Percentiles rank a stretch among this genome's conserved stretches.
Evolutionary conservation across 2,888 invertebrate genomes (phyloP).

Genomic region (Eristalis pertinax): DNA sequence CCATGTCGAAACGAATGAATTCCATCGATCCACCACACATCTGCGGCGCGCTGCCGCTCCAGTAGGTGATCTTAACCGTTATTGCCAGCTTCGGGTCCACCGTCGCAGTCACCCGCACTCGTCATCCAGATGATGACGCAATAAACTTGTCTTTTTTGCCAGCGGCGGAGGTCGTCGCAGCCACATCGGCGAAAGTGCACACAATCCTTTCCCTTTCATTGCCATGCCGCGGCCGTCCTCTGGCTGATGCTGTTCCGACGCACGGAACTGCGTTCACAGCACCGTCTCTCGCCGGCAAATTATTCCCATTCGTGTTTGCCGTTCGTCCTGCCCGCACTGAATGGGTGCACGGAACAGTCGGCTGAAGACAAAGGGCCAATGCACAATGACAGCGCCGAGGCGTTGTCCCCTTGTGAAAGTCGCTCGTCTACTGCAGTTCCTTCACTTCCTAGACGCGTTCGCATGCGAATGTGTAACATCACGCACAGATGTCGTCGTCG

Average conservation of each 20-base stretch:
- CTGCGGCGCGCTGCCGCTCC: constrained; percentile 6
- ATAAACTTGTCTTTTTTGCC: neutral
- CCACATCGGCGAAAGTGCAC: neutral
- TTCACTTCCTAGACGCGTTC: constrained; percentile 54
- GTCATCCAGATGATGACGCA: constrained; percentile 39
- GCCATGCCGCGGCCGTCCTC: constrained; percentile 29
- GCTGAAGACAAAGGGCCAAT: neutral
- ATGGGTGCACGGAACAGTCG: neutral
- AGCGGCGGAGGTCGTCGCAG: neutral
- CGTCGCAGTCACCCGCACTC: neutral
- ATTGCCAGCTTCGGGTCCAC: neutral
- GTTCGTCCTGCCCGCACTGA: neutral
- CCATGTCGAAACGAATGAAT: constrained; percentile 19
- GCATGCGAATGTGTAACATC: constrained; percentile 18
- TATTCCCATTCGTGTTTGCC: neutral
- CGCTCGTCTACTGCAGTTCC: constrained; percentile 48
- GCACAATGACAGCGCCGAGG: neutral
- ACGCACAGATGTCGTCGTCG: constrained; percentile 5
- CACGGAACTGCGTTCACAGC: neutral
- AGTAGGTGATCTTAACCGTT: constrained; percentile 34
- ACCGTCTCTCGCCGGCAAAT: neutral
- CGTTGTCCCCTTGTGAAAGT: constrained; percentile 55
- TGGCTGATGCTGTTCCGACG: neutral
- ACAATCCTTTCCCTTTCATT: constrained; percentile 67
- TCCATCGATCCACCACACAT: neutral